Percentiles rank a stretch among this genome's conserved stretches.
phyloP scores from a whole-genome alignment of 1,140 invertebrate genomes.

The Drusus annulatus region DNA sequence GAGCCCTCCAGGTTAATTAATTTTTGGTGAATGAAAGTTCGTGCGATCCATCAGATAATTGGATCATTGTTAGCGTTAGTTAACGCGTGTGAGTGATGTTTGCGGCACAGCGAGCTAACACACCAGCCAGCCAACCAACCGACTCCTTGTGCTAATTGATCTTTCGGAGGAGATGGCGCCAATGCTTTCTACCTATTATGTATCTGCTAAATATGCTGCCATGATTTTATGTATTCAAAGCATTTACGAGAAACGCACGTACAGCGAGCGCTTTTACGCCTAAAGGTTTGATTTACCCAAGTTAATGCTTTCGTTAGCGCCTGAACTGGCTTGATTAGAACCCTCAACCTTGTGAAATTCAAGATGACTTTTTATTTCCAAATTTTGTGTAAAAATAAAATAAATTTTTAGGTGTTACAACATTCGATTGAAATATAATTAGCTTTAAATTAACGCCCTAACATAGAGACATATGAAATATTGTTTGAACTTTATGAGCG shows the following conservation, averaged over 20 bases:
- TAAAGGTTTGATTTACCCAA: too few species aligned
- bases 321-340: too few species aligned
- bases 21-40: slow-evolving; percentile 56
- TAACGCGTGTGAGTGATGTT: slow-evolving; percentile 47
- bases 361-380: too few species aligned
- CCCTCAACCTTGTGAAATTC: too few species aligned
- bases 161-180: slow-evolving; percentile 44
- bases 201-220: slow-evolving; percentile 1
- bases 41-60: slow-evolving; percentile 54
- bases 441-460: too few species aligned
- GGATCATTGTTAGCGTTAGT: slow-evolving; percentile 49
- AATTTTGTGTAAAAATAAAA: too few species aligned
- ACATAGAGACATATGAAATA: neutral
- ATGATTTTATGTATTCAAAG: neutral
- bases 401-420: too few species aligned
- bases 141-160: slow-evolving; percentile 47
- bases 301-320: too few species aligned
- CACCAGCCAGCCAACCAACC: neutral
- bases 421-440: too few species aligned
- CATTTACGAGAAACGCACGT: neutral
- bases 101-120: neutral
- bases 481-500: slow-evolving; percentile 23
- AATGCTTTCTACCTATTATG: neutral
- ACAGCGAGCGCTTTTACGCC: too few species aligned
- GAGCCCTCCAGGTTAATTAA: slow-evolving; percentile 51